phyloP scores from a whole-genome alignment of 2,113 vertebrate species.

The Talpa occidentalis region DNA sequence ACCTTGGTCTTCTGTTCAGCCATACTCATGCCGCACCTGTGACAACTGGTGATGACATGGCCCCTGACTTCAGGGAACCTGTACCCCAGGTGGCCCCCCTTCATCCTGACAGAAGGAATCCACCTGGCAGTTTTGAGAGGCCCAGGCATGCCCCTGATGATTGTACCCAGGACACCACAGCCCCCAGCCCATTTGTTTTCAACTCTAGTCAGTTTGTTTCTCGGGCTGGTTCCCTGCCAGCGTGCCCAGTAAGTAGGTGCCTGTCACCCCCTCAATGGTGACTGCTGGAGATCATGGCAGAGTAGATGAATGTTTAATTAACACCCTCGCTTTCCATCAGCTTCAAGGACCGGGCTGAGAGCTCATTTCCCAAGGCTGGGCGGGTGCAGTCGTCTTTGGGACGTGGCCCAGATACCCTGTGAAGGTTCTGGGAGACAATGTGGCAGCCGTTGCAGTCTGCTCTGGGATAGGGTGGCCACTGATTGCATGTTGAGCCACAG shows the following conservation, averaged over 20 bases:
- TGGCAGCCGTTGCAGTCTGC: background rate
- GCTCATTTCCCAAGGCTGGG: background rate
- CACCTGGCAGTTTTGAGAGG: background rate
- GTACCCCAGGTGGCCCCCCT: background rate
- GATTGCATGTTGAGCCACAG: background rate
- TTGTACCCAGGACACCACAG: background rate
- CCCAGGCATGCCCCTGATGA: background rate
- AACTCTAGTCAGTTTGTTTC: background rate
- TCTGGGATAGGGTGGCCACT: background rate
- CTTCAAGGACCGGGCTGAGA: background rate
- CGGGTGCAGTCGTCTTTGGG: background rate
- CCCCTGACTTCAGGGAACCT: background rate
- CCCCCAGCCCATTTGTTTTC: constrained; percentile 4
- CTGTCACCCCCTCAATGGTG: background rate
- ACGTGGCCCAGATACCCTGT: background rate
- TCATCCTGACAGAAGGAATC: background rate
- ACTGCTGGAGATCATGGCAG: background rate
- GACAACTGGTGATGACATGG: background rate
- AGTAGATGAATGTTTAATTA: background rate
- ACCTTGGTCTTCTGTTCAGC: background rate
- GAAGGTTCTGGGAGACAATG: background rate
- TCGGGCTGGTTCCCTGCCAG: background rate
- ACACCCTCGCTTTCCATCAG: background rate
- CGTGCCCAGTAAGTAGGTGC: background rate
- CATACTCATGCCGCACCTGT: background rate